These are phyloP conservation scores for Leucophenga varia DNA, from an alignment of 1,140 invertebrate species.

Conservation along the genomic window DNA sequence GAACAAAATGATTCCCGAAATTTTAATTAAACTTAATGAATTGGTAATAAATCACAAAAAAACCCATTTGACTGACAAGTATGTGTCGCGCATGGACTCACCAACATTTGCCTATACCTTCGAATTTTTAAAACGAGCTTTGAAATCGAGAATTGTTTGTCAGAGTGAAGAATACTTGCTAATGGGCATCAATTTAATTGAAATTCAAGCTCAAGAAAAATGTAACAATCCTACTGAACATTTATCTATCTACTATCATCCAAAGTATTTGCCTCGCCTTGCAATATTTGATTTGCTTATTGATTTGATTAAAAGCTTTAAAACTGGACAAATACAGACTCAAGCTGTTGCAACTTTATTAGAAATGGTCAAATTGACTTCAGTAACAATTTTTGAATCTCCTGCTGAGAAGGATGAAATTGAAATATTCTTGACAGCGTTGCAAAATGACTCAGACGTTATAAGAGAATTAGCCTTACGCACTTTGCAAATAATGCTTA, in stretches of 20 bases:
- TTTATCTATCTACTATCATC: conserved; percentile 65
- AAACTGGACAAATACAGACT: conserved; percentile 70
- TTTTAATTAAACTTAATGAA: conserved; percentile 24
- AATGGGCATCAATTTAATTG: conserved; percentile 69
- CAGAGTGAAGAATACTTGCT: conserved; percentile 64
- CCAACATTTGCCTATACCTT: conserved; percentile 83
- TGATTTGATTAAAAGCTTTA: conserved; percentile 74
- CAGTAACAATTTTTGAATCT: conserved; percentile 65
- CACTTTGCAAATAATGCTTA: conserved; percentile 67
- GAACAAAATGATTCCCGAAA: conserved; percentile 37
- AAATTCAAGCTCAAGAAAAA: conserved; percentile 70
- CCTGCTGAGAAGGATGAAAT: conserved; percentile 72
- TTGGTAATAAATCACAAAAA: conserved; percentile 13
- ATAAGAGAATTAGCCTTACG: conserved; percentile 80
- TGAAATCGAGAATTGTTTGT: conserved; percentile 56
- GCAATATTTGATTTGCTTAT: conserved; percentile 81
- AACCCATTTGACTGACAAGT: conserved; percentile 58
- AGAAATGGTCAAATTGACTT: conserved; percentile 73
- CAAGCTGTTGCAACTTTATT: conserved; percentile 74
- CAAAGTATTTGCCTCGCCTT: conserved; percentile 74
- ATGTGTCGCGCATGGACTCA: conserved; percentile 57
- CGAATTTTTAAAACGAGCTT: conserved; percentile 72
- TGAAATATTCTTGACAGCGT: conserved; percentile 70
- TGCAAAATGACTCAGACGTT: conserved; percentile 68
- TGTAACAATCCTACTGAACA: conserved; percentile 50